Evolutionary conservation across 2,113 vertebrate genomes (phyloP).

Genomic region (Corythornis madagascariensis): DNA sequence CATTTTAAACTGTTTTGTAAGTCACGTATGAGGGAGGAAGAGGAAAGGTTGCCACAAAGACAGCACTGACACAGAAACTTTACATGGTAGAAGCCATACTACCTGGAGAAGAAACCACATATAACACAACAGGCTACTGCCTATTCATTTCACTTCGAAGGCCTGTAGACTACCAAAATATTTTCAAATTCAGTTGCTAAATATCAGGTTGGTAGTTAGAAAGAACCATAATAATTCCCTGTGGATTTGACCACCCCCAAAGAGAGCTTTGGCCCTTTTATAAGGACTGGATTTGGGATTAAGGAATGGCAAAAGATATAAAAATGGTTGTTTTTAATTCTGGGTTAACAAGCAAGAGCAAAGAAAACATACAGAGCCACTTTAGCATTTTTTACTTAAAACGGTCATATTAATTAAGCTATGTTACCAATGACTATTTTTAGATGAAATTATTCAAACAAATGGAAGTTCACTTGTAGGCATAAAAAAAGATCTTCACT

Average conservation of each 20-base stretch:
- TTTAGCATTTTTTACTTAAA: not conserved
- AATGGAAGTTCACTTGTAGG: slow-evolving; percentile 27
- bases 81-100: slow-evolving; percentile 42
- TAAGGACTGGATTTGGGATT: slow-evolving; percentile 67
- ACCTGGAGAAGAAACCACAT: slow-evolving; percentile 55
- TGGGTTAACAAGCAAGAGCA: slow-evolving; percentile 44
- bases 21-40: not conserved
- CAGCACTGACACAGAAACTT: not conserved
- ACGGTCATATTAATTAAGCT: slow-evolving; percentile 58
- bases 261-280: slow-evolving; percentile 62
- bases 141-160: slow-evolving; percentile 58
- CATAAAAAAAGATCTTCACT: not conserved
- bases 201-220: slow-evolving; percentile 47
- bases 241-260: slow-evolving; percentile 70
- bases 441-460: slow-evolving; percentile 17
- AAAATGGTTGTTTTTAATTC: slow-evolving; percentile 56
- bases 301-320: slow-evolving; percentile 43
- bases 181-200: slow-evolving; percentile 51
- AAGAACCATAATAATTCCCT: slow-evolving; percentile 51
- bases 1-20: not conserved
- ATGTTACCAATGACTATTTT: slow-evolving; percentile 38
- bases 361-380: slow-evolving; percentile 35
- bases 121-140: slow-evolving; percentile 33
- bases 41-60: not conserved
- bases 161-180: slow-evolving; percentile 28